These are phyloP conservation scores for Acanthurus leucopareius DNA, from an alignment of 2,797 vertebrate genomes.

Conservation along the genomic window DNA sequence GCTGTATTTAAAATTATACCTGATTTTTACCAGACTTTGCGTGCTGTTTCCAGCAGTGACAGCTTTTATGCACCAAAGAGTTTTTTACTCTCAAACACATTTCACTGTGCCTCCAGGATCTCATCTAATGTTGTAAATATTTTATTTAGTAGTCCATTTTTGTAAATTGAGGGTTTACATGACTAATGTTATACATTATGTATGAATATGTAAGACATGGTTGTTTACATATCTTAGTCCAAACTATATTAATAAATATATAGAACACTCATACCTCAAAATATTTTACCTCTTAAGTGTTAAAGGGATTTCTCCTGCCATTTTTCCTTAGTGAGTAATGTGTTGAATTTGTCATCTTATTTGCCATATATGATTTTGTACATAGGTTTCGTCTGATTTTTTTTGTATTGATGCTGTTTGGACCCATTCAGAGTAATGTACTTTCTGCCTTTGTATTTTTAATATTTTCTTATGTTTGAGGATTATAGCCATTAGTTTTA, in stretches of 20 bases:
- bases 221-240: slow-evolving; percentile 71
- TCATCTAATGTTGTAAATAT: slow-evolving; percentile 54
- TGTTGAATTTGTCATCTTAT: slow-evolving; percentile 34
- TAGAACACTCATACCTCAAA: slow-evolving; percentile 80
- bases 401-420: slow-evolving; percentile 36
- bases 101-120: slow-evolving; percentile 50
- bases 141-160: slow-evolving; percentile 42
- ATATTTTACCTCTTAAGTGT: slow-evolving; percentile 77
- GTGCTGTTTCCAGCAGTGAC: slow-evolving; percentile 20
- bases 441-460: slow-evolving; percentile 32
- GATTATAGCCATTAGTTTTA: slow-evolving; percentile 58
- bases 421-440: slow-evolving; percentile 23
- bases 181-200: slow-evolving; percentile 37
- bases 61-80: slow-evolving; percentile 67
- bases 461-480: slow-evolving; percentile 50
- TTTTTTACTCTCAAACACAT: slow-evolving; percentile 63
- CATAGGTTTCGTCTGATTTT: slow-evolving; percentile 11
- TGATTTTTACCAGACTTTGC: slow-evolving; percentile 11
- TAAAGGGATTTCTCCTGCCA: slow-evolving; percentile 65
- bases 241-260: slow-evolving; percentile 66
- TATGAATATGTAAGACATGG: slow-evolving; percentile 42
- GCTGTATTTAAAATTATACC: slow-evolving; percentile 20
- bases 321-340: slow-evolving; percentile 53
- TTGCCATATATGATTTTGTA: slow-evolving; percentile 42
- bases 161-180: slow-evolving; percentile 47